These are phyloP conservation scores for Eupleurogrammus muticus DNA, from an alignment of 2,797 vertebrate species.

Conservation along the genomic window DNA sequence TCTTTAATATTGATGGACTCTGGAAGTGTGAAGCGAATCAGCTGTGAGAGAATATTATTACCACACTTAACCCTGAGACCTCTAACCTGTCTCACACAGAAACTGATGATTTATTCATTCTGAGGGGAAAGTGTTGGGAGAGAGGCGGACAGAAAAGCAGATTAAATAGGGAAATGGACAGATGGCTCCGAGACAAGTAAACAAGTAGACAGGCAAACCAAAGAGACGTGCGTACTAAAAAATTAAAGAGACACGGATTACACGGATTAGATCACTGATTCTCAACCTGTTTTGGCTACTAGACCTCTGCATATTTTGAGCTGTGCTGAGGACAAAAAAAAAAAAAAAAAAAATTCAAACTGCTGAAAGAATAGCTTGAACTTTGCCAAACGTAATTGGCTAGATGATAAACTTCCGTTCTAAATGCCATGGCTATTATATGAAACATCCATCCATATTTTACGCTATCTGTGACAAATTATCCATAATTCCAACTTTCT, in stretches of 20 bases:
- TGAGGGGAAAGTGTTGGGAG: constrained; percentile 17
- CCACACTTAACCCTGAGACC: constrained; percentile 55
- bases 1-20: constrained; percentile 57
- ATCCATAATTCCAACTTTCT: constrained; percentile 21
- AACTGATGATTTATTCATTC: constrained; percentile 63
- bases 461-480: constrained; percentile 44
- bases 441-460: constrained; percentile 26
- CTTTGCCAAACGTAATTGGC: constrained; percentile 48
- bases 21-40: constrained; percentile 46
- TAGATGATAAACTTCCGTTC: constrained; percentile 47
- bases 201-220: constrained; percentile 13
- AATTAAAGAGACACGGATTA: not conserved
- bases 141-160: constrained; percentile 10
- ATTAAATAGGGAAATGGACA: constrained; percentile 18
- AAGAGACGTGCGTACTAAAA: not conserved
- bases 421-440: constrained; percentile 55
- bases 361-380: constrained; percentile 37
- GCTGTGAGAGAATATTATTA: constrained; percentile 53
- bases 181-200: constrained; percentile 11
- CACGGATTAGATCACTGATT: too few species aligned
- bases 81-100: constrained; percentile 45
- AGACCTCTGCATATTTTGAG: too few species aligned
- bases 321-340: not conserved
- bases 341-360: not conserved
- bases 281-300: too few species aligned